phyloP scores from a whole-genome alignment of 2,888 invertebrate genomes.

The Dicroscelio sp. region DNA sequence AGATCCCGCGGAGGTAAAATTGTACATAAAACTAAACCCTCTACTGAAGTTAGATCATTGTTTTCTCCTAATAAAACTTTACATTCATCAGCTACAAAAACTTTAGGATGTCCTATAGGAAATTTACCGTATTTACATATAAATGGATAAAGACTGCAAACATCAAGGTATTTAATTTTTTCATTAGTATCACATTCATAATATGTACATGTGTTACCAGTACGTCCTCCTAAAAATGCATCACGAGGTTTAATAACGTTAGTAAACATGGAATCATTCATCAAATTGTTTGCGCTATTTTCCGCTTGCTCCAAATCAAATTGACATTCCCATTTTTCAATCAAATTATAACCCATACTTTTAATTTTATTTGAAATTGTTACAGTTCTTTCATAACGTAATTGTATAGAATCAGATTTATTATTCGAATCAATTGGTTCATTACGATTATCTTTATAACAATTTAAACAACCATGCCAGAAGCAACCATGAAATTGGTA shows the following conservation, averaged over 20 bases:
- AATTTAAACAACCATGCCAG: neutral
- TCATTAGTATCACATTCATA: neutral
- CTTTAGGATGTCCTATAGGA: neutral
- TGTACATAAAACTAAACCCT: slow-evolving; percentile 84
- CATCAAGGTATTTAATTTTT: neutral
- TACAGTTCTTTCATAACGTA: neutral
- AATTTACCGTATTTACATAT: slow-evolving; percentile 84
- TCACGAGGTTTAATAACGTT: neutral
- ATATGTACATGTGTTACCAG: neutral
- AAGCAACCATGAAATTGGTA: slow-evolving; percentile 6
- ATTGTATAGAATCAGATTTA: neutral
- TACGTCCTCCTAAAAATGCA: slow-evolving; percentile 18
- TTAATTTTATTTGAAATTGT: neutral
- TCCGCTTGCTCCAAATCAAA: neutral
- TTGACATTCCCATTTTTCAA: slow-evolving; percentile 30
- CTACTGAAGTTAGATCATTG: neutral
- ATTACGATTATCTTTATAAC: neutral
- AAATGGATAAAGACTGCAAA: slow-evolving; percentile 73
- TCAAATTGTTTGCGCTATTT: neutral
- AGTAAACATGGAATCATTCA: neutral
- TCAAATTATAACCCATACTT: neutral
- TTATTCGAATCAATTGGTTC: neutral
- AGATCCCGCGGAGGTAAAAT: slow-evolving; percentile 82
- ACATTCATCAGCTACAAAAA: neutral
- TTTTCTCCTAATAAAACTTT: slow-evolving; percentile 45